phyloP scores from a whole-genome alignment of 2,888 invertebrate genomes.

The Acanthosepion esculentum region DNA sequence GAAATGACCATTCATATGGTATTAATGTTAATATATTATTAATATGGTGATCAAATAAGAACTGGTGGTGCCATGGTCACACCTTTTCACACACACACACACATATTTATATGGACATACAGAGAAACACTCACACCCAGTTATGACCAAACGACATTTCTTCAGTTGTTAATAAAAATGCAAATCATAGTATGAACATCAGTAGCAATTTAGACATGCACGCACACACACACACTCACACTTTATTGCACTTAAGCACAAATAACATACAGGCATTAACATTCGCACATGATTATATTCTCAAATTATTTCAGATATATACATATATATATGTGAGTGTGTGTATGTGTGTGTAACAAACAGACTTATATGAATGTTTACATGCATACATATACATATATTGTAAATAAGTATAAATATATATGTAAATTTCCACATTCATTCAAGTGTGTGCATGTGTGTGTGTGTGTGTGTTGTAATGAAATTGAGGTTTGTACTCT shows the following conservation, averaged over 20 bases:
- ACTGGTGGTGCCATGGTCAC: no score
- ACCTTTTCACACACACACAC: no score
- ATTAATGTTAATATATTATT: no score
- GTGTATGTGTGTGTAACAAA: background rate
- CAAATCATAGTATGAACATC: background rate
- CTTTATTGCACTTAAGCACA: background rate
- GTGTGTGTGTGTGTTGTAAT: background rate
- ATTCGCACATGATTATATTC: background rate
- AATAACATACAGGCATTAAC: background rate
- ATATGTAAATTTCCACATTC: constrained; percentile 13
- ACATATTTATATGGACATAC: background rate
- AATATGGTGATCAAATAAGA: no score
- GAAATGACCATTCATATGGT: background rate
- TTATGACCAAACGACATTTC: background rate
- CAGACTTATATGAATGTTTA: background rate
- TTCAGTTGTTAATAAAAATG: background rate
- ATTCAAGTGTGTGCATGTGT: background rate
- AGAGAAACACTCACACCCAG: background rate
- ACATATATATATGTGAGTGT: background rate
- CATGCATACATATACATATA: constrained; percentile 35
- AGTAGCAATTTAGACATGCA: background rate
- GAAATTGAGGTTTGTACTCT: background rate
- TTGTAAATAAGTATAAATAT: constrained; percentile 40
- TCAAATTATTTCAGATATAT: background rate
- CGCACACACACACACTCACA: background rate